phyloP scores from a whole-genome alignment of 2,797 vertebrate species.

The Epinephelus coioides region DNA sequence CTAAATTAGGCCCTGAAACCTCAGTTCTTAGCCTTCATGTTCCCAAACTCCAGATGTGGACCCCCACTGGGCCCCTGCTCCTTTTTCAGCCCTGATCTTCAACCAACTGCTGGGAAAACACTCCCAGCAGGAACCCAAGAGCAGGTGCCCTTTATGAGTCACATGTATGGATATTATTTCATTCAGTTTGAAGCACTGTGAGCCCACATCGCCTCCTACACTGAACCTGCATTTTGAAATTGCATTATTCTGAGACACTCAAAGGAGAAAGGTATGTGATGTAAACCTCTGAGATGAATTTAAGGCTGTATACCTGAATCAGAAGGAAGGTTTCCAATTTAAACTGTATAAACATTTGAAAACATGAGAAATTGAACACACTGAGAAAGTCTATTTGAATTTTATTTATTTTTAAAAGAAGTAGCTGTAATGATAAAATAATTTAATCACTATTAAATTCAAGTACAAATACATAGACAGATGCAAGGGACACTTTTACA shows the following conservation, averaged over 20 bases:
- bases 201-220: slow-evolving; percentile 37
- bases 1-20: slow-evolving; percentile 58
- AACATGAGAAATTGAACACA: background rate
- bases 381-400: background rate
- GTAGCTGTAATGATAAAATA: background rate
- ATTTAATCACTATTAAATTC: background rate
- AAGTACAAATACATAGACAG: background rate
- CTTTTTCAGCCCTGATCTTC: slow-evolving; percentile 64
- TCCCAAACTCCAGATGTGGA: slow-evolving; percentile 69
- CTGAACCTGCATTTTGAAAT: slow-evolving; percentile 25
- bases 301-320: slow-evolving; percentile 1
- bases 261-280: background rate
- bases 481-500: background rate
- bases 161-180: slow-evolving; percentile 63
- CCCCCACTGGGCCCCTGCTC: slow-evolving; percentile 49
- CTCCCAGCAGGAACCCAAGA: slow-evolving; percentile 59
- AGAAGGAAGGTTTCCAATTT: slow-evolving; percentile 7
- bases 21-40: slow-evolving; percentile 45
- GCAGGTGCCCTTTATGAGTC: slow-evolving; percentile 75
- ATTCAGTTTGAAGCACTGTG: slow-evolving; percentile 58
- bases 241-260: slow-evolving; percentile 6
- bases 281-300: slow-evolving; percentile 3
- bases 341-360: background rate
- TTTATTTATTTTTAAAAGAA: background rate
- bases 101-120: slow-evolving; percentile 66